phyloP scores from a whole-genome alignment of 2,113 vertebrate genomes.

The Coregonus clupeaformis region DNA sequence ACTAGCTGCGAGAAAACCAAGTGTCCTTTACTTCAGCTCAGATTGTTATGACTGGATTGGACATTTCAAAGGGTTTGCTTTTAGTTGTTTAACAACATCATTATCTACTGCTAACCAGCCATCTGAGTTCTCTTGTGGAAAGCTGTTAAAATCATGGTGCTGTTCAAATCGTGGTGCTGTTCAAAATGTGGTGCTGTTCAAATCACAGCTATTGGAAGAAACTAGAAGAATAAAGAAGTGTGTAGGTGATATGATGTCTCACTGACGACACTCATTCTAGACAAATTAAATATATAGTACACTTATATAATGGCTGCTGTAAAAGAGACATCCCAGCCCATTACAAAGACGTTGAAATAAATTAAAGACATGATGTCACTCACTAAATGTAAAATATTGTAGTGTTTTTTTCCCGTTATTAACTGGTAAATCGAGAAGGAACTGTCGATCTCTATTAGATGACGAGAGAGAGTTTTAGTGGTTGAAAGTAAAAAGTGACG shows the following conservation, averaged over 20 bases:
- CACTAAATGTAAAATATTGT: neutral
- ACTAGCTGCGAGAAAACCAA: neutral
- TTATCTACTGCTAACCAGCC: neutral
- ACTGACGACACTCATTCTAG: no score
- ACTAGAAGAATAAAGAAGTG: no score
- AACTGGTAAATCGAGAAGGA: neutral
- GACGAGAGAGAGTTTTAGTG: conserved; percentile 18
- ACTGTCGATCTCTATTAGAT: neutral
- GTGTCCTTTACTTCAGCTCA: neutral
- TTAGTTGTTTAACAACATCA: neutral
- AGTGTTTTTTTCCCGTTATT: neutral
- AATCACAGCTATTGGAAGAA: no score
- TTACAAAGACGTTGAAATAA: no score
- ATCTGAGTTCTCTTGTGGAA: neutral
- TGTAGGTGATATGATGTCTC: neutral
- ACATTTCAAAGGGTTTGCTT: neutral
- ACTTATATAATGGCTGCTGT: no score
- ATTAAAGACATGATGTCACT: no score
- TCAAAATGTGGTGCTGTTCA: neutral
- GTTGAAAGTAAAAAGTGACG: neutral
- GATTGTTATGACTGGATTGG: conserved; percentile 1
- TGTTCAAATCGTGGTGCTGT: neutral
- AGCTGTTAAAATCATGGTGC: no score
- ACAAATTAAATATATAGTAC: neutral
- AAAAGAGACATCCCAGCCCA: no score